A percentile compares a stretch with the other conserved stretches of the same genome.
phyloP scores from a whole-genome alignment of 2,797 vertebrate genomes.

The Schizopygopsis malacanthus region DNA sequence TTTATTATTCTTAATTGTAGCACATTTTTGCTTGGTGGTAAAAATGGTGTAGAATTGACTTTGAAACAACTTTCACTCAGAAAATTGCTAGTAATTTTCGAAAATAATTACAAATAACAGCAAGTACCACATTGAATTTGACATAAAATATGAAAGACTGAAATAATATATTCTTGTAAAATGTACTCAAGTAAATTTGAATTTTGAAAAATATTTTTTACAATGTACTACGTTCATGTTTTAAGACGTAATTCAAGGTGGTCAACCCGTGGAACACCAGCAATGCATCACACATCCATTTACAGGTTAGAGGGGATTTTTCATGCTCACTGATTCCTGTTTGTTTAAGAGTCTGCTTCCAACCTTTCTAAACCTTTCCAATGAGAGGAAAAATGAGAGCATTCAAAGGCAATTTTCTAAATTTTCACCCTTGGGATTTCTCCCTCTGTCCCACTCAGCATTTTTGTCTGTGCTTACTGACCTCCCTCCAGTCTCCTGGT shows the following conservation, averaged over 20 bases:
- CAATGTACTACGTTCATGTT: neutral
- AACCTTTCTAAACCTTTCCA: constrained; percentile 19
- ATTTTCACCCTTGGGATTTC: constrained; percentile 31
- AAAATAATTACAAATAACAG: neutral
- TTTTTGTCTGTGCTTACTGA: constrained; percentile 60
- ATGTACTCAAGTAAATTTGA: neutral
- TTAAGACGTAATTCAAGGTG: neutral
- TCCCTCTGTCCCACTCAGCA: constrained; percentile 17
- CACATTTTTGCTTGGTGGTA: too few species aligned
- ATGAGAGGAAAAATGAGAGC: neutral
- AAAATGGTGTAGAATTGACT: neutral
- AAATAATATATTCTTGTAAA: neutral
- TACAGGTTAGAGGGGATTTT: neutral
- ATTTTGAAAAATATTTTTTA: neutral
- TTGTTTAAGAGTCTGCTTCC: constrained; percentile 14
- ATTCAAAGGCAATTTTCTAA: constrained; percentile 18
- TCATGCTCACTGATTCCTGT: constrained; percentile 25
- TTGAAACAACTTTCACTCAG: neutral
- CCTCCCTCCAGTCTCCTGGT: constrained; percentile 46
- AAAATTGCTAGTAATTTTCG: neutral
- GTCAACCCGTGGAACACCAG: neutral
- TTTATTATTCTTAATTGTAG: too few species aligned
- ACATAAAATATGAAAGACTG: neutral
- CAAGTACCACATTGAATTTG: neutral
- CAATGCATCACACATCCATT: neutral